Base-by-base conservation (phyloP, 2,113 vertebrate species). In the Cercocebus atys region DNA sequence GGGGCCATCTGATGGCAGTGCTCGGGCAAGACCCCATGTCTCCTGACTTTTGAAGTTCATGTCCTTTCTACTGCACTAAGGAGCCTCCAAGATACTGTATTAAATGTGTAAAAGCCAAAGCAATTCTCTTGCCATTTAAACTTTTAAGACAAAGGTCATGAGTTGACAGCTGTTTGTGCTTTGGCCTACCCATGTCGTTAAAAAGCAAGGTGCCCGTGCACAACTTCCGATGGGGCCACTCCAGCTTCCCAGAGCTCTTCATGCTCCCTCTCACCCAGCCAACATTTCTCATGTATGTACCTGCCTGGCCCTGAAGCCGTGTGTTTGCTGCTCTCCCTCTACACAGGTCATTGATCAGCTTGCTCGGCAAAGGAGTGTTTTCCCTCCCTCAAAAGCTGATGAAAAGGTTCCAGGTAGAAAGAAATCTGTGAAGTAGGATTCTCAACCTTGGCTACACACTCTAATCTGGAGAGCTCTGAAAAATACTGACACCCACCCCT, bases 201-300 rank as follows among this genome's bases (percentile, higher is more conserved):
- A 55, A 38, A 72, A 76, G 32, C 43, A 47, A 7, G 2, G 10
- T 2, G n/a, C 6, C 11, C 2, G 0, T 11, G 38, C 8, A 23
- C 13, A 18, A 8, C 43, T 45, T 22, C 40, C 4, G 27, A 35
- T 0, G 45, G 43, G 50, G 13, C 1, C 1, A 5, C 3, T 9
- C 11, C 27, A 5, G 78, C 38, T 40, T 14, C 4, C 0, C 9
- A 25, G 14, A 4, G 66, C 43, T 10, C 87, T 3, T 18, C 30
- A 30, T 3, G 3, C n/a, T 8, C 40, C 66, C 3, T 0, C 50
- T 20, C 22, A 5, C 30, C 8, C 0, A 47, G 47, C 32, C 52
- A 18, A 45, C 20, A 18, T 5, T 64, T 66, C 52, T 32, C 8
- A 4, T 38, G 2, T 2, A 9, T 27, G 1, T 40, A 14, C 43